Base-by-base conservation (phyloP, 1,140 invertebrate species). In the Galendromus occidentalis region DNA sequence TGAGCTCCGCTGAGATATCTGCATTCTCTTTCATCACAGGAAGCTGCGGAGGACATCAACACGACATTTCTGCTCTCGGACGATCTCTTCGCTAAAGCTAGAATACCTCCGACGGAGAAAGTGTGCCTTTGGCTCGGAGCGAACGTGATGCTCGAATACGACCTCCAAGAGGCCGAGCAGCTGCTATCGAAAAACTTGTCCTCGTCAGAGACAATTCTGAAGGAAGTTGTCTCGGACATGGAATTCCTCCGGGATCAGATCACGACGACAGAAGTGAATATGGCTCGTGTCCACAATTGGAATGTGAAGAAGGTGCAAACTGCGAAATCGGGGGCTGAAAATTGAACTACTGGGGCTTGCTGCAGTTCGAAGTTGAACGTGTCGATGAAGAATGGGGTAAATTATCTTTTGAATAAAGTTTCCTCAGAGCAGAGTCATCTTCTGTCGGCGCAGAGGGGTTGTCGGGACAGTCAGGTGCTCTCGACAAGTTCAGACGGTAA, bases 101-200 rank as follows among this genome's bases (percentile, higher is more conserved):
- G 84, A 33, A 80, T 89, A 72, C 82, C 90, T 71, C 91, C 91
- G 7, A 93, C 90, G 22, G 84, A 95, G 70, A 92, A 84, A 75
- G 91, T 98, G 17, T 93, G 87, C 73, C 79, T 98, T n/a, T 98
- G 94, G 93, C 79, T 98, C 65, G 94, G 94, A 29, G 94, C 94
- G 25, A 97, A 95, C 81, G 91, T 98, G 0, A 98, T 98, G 94
- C 79, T 98, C 70, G 94, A 98, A 76, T 98, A 98, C 79, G 83
- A 84, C 12, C 76, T 98, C 67, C 85, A 92, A 68, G 92, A 97
- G 79, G 94, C 93, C 33, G 83, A 90, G 76, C 79, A 82, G 67
- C 77, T 97, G 41, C 78, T 98, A 20, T 81, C 81, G 65, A 89
- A 90, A 73, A 97, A 98, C 76, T 85, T 92, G 73, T 82, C 83